Conservation (phyloP, 2,113 vertebrate genomes). For the Chrysochloris asiatica region DNA sequence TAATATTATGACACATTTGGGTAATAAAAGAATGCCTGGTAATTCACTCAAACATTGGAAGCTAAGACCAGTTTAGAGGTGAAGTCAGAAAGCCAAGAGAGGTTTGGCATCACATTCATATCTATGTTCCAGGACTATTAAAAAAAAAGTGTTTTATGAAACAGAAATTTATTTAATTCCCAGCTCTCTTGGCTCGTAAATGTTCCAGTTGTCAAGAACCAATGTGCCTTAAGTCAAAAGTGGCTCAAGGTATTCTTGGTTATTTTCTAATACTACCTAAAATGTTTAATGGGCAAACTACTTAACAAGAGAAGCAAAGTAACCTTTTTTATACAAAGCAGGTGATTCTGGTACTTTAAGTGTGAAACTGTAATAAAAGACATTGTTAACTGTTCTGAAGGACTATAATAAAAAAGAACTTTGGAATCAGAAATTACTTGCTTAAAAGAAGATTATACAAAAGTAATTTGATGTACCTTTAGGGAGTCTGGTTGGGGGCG, state of each 20-base stretch:
- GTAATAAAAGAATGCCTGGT: neutral
- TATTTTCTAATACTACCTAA: slow-evolving; percentile 48
- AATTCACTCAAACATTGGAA: slow-evolving; percentile 1
- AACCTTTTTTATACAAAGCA: neutral
- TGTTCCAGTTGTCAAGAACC: neutral
- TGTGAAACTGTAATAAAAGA: neutral
- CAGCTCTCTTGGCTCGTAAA: slow-evolving; percentile 23
- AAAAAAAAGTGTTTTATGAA: slow-evolving; percentile 52
- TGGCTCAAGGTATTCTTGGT: neutral
- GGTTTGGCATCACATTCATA: slow-evolving; percentile 59
- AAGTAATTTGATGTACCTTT: slow-evolving; percentile 85
- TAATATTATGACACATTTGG: neutral
- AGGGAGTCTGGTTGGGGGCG: slow-evolving; percentile 93
- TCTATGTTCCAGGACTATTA: slow-evolving; percentile 10
- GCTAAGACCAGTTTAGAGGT: slow-evolving; percentile 38
- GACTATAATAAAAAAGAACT: neutral
- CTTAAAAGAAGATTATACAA: neutral
- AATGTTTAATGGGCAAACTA: neutral
- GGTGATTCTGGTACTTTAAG: neutral
- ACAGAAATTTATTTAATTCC: slow-evolving; percentile 44
- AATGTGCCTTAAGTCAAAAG: slow-evolving; percentile 32
- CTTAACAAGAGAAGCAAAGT: slow-evolving; percentile 22
- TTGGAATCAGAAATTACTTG: neutral
- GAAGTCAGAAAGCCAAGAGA: slow-evolving; percentile 14
- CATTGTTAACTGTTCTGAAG: neutral